These are phyloP conservation scores for Osedax frankpressi DNA, from an alignment of 2,888 invertebrate genomes.

Conservation along the genomic window DNA sequence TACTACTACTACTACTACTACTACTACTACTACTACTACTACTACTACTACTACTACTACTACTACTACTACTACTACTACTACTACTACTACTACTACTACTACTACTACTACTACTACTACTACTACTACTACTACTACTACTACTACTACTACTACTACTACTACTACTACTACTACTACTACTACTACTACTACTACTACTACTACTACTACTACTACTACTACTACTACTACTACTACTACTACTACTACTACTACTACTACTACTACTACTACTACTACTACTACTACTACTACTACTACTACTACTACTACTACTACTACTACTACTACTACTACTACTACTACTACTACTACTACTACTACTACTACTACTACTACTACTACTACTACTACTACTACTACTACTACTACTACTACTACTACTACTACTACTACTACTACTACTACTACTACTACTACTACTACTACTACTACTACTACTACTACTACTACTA, in stretches of 20 bases:
- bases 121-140: neutral
- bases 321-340: neutral
- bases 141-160: neutral
- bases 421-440: neutral
- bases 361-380: neutral
- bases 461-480: neutral
- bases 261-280: neutral
- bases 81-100: neutral
- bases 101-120: neutral
- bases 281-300: neutral
- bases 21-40: slow-evolving; percentile 19
- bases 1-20: slow-evolving; percentile 21
- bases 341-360: neutral
- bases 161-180: neutral
- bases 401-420: neutral
- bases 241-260: neutral
- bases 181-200: neutral
- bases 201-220: neutral
- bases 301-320: neutral
- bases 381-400: neutral
- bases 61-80: slow-evolving; percentile 16
- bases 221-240: neutral
- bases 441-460: neutral
- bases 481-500: neutral
- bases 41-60: slow-evolving; percentile 20